Evolutionary conservation across 2,797 vertebrate species (phyloP), one percentile per base, ranked within the genome.

Genomic region (Loriculus beryllinus): DNA sequence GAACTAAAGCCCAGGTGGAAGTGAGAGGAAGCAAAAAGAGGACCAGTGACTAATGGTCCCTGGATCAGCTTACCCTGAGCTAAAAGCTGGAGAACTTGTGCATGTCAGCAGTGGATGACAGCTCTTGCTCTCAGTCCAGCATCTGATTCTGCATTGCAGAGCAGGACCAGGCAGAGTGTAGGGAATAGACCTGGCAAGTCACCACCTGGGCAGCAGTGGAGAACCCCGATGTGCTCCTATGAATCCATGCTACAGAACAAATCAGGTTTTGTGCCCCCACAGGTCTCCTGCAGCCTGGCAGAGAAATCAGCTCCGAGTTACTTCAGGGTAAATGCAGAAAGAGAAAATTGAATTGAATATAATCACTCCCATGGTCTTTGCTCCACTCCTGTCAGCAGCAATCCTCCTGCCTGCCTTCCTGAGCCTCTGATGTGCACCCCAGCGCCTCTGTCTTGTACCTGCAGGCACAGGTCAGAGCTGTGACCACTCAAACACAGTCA

Each of bases 401-500:
- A 11, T 47, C 45, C 39, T 52, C 64, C 51, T 39, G 37, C 37
- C 37, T 39, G 37, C 37, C 42, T 70, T 70, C 29, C 39, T 25
- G 2, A 15, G 16, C 19, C 77, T 35, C 49, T 29, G 43, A 35
- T 4, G 21, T 9, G 15, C 31, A 25, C 18, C 39, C 26, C 70
- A 40, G 69, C 29, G 45, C 69, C 43, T 52, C 60, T 35, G 43
- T 2, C 25, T 16, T 22, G n/a, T 12, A 63, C 25, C 43, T 31
- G 29, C 64, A 33, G 56, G 56, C 43, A 18, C 23, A 33, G 25
- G 33, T 59, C 70, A n/a, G 33, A 39, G 8, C 43, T 11, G 42
- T 0, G 1, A 25, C 33, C 33, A 7, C 54, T 25, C 7, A 16
- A 11, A 57, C 3, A 3, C 54, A 25, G 54, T 11, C 4, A 0